Evolutionary conservation across 1,140 invertebrate species (phyloP), one percentile per base, ranked within the genome.

Genomic region (Heliconius hermathena): DNA sequence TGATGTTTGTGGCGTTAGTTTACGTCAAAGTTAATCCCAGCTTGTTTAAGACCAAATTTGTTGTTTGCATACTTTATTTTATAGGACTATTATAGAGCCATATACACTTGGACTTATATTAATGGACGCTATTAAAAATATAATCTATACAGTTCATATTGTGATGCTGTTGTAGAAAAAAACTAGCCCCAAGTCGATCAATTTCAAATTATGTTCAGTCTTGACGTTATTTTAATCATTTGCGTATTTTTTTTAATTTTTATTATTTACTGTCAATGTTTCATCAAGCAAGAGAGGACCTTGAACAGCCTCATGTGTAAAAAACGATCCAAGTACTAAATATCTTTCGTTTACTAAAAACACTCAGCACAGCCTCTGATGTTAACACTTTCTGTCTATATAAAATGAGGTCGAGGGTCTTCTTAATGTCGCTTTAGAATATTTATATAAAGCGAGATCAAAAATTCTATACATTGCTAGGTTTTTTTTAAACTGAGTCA

Each of bases 131-230:
- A 66, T 26, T 72, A 72, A 38, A 72, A 3, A 16, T 72, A 41
- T 38, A 18, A 72, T 72, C 71, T 72, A 41, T 72, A 72, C 36
- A 76, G 78, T 76, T 49, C 57, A 74, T 74, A 66, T 73, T 81
- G 83, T 85, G 82, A 76, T 87, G 88, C 90, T 94, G 92, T 94
- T 93, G 92, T 93, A 94, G 92, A 90, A 94, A 94, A 92, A 94
- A 94, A 92, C 74, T 93, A 94, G 92, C 91, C 87, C 92, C 91
- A 90, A 87, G 81, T 83, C 88, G 83, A 88, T 78, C 46, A 71
- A 77, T 79, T 77, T 60, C n/a, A 46, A 57, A 74, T 20, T 38
- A 26, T 13, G 26, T 72, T 73, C 16, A 49, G 70, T 71, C 71
- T 73, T 73, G 82, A 81, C 84, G 80, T 84, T 83, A 71, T 87